phyloP scores from a whole-genome alignment of 1,140 invertebrate species.

The Eciton burchellii region DNA sequence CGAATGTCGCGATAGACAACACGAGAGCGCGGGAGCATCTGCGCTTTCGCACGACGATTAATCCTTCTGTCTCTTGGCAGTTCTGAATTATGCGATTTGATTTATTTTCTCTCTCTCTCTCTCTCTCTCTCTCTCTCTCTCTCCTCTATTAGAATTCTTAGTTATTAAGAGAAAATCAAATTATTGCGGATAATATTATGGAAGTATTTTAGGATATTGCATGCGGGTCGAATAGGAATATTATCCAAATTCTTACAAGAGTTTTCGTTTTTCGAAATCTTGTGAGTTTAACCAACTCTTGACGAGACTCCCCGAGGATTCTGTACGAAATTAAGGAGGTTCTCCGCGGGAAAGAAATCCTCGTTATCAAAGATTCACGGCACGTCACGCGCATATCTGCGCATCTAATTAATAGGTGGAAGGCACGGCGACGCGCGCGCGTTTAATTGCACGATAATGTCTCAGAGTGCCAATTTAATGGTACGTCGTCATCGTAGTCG shows the following conservation, averaged over 20 bases:
- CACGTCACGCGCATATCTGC: constrained; percentile 15
- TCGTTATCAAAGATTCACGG: constrained; percentile 59
- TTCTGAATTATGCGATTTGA: constrained; percentile 7
- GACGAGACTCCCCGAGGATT: neutral
- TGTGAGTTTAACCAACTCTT: too few relatives aligned
- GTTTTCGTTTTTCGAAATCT: neutral
- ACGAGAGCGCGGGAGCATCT: constrained; percentile 10
- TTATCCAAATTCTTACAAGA: neutral
- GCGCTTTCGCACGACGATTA: constrained; percentile 31
- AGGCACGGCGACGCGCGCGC: constrained; percentile 18
- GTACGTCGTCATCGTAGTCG: constrained; percentile 46
- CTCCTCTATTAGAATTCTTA: neutral
- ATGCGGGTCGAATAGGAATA: too few relatives aligned
- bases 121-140: neutral
- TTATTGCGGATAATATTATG: neutral
- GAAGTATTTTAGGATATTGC: neutral
- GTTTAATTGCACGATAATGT: constrained; percentile 62
- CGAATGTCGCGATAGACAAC: constrained; percentile 25
- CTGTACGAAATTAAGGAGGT: neutral
- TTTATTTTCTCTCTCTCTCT: neutral
- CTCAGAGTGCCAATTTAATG: constrained; percentile 61
- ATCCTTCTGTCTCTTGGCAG: neutral
- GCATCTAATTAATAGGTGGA: constrained; percentile 61
- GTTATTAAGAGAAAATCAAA: neutral
- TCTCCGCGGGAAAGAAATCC: constrained; percentile 3